Percentiles rank a stretch among this genome's conserved stretches.
These are phyloP conservation scores for Neolamprologus tretocephalus DNA, from an alignment of 2,113 vertebrate genomes.

Conservation along the genomic window DNA sequence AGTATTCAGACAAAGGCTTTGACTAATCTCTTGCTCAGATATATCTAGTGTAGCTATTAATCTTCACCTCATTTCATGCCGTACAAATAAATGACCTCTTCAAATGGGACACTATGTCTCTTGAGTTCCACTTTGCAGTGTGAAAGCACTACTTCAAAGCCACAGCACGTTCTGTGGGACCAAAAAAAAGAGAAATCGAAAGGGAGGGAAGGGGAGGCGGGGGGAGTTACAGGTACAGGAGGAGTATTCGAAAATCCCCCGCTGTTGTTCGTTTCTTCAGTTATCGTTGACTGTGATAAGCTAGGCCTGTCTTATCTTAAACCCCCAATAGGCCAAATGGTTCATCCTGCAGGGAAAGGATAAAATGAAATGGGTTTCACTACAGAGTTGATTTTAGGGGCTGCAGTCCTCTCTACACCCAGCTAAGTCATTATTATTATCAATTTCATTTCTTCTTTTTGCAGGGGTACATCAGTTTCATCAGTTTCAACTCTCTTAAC, in stretches of 20 bases:
- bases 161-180: not conserved
- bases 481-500: not conserved
- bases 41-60: conserved; percentile 38
- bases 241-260: conserved; percentile 56
- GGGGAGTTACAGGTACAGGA: conserved; percentile 20
- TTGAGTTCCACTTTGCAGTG: conserved; percentile 30
- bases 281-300: conserved; percentile 67
- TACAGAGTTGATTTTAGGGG: conserved; percentile 23
- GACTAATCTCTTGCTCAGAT: conserved; percentile 52
- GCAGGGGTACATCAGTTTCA: conserved; percentile 5
- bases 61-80: conserved; percentile 44
- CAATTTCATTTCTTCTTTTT: conserved; percentile 3
- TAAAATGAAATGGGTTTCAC: conserved; percentile 59
- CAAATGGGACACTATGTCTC: conserved; percentile 46
- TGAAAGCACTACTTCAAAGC: conserved; percentile 27
- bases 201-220: not conserved
- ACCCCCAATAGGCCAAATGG: conserved; percentile 53
- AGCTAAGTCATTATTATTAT: conserved; percentile 46
- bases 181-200: not conserved
- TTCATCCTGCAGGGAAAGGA: conserved; percentile 39
- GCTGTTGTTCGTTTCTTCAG: conserved; percentile 52
- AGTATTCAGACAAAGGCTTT: conserved; percentile 47
- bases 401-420: conserved; percentile 8
- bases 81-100: conserved; percentile 60
- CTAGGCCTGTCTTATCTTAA: conserved; percentile 66